Evolutionary conservation across 2,888 invertebrate genomes (phyloP), one percentile per base, ranked within the genome.

Genomic region (Drosophila infuscata): DNA sequence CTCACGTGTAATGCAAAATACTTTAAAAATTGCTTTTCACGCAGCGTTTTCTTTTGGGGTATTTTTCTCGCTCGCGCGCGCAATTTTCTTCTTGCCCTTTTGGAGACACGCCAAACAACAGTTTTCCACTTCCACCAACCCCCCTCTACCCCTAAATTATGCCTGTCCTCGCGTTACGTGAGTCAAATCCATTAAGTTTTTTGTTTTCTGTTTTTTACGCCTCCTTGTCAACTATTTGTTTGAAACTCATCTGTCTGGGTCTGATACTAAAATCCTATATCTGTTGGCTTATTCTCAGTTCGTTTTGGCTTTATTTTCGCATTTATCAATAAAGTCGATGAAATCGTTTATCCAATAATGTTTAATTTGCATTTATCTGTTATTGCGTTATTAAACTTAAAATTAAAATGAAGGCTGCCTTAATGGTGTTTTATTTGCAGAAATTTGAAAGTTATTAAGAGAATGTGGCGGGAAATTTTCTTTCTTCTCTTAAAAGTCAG

Each of bases 161-260:
- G 48, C 25, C 61, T 56, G 46, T 41, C 62, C 60, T 62, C 49
- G 66, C 88, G 82, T 70, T 63, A 49, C 59, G 86, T 88, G 88
- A 85, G 84, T 80, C 87, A 86, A 86, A 90, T 85, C 86, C 89
- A 85, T 90, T 90, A 85, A 74, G 74, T 76, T 86, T 71, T 72
- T 73, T 58, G 46, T 53, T 77, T 70, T 65, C 43, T 69, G 20
- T 63, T 62, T 61, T 53, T 29, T 71, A 64, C 62, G 69, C 56
- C 82, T 59, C 82, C 65, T 58, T 64, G 86, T 88, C 86, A 74
- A 74, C 80, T 49, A 46, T 72, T 72, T 65, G 62, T 56, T 52
- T 61, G 20, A 64, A 63, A 48, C 53, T 56, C 81, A 61, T 67
- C 54, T 73, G 70, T 65, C 87, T 70, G 64, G 36, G 56, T 41